phyloP scores from a whole-genome alignment of 2,888 invertebrate genomes.

The Leptopterna dolabrata region DNA sequence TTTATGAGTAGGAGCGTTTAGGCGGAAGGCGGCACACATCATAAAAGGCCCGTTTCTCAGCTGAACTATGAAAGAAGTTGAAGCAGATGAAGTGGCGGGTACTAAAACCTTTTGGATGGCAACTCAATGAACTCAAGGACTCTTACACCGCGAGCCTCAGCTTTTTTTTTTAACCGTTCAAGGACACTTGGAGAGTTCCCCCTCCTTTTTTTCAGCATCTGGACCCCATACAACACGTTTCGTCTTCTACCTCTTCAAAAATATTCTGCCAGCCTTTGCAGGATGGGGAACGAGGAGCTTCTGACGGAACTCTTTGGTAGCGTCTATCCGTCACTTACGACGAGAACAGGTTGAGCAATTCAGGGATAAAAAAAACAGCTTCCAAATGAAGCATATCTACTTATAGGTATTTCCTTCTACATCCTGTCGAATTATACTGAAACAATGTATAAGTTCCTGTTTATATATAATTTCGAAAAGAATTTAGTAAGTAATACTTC shows the following conservation, averaged over 20 bases:
- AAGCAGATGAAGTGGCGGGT: neutral
- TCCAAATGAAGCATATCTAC: no score
- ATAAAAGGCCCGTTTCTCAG: neutral
- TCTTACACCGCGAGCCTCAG: conserved; percentile 1
- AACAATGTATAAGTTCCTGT: no score
- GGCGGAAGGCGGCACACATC: neutral
- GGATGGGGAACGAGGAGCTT: neutral
- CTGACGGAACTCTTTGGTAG: no score
- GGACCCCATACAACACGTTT: conserved; percentile 41
- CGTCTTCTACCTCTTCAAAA: neutral
- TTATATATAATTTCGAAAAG: no score
- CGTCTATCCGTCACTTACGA: no score
- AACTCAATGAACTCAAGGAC: conserved; percentile 42
- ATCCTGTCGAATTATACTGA: no score
- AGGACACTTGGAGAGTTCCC: conserved; percentile 12
- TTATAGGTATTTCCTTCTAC: no score
- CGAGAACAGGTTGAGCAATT: no score
- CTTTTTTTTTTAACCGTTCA: neutral
- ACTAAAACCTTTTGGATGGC: conserved; percentile 20
- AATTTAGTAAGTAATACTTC: no score
- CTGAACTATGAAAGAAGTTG: neutral
- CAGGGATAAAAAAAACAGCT: no score
- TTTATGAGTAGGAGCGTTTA: no score
- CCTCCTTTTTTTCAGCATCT: conserved; percentile 8
- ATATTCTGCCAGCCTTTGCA: neutral